Conservation (phyloP, 2,888 invertebrate species). For the Orgyia antiqua region DNA sequence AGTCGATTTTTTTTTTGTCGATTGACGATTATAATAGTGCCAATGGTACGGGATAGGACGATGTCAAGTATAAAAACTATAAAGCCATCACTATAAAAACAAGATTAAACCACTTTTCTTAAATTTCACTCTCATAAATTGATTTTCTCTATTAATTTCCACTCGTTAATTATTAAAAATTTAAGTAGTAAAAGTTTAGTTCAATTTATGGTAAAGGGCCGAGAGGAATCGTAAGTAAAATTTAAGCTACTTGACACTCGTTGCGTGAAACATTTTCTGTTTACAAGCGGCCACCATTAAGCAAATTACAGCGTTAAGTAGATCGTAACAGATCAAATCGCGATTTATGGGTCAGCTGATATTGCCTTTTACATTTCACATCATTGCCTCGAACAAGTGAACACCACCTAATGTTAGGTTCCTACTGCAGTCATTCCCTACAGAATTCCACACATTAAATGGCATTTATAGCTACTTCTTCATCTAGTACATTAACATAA, state of each 20-base stretch:
- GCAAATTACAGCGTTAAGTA: conserved; percentile 52
- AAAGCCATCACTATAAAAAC: no score
- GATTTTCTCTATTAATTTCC: background rate
- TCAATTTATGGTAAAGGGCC: conserved; percentile 25
- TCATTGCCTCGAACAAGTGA: conserved; percentile 11
- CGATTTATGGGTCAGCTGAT: conserved; percentile 61
- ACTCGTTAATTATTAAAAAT: conserved; percentile 8
- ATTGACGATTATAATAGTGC: no score
- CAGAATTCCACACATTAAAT: no score
- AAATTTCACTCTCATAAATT: no score
- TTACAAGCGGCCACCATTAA: conserved; percentile 24
- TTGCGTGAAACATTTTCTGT: conserved; percentile 37
- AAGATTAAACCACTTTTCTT: no score
- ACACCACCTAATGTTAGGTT: no score
- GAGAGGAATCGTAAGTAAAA: conserved; percentile 25
- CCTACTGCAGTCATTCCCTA: no score
- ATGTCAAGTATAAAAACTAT: no score
- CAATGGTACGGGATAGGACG: no score
- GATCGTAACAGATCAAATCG: conserved; percentile 66
- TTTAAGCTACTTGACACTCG: conserved; percentile 35
- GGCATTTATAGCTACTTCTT: no score
- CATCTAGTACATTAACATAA: no score
- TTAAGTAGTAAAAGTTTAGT: conserved; percentile 22
- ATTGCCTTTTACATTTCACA: conserved; percentile 33
- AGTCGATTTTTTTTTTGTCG: no score